Evolutionary conservation across 2,113 vertebrate species (phyloP), one percentile per base, ranked within the genome.

Genomic region (Oncorhynchus gorbuscha): DNA sequence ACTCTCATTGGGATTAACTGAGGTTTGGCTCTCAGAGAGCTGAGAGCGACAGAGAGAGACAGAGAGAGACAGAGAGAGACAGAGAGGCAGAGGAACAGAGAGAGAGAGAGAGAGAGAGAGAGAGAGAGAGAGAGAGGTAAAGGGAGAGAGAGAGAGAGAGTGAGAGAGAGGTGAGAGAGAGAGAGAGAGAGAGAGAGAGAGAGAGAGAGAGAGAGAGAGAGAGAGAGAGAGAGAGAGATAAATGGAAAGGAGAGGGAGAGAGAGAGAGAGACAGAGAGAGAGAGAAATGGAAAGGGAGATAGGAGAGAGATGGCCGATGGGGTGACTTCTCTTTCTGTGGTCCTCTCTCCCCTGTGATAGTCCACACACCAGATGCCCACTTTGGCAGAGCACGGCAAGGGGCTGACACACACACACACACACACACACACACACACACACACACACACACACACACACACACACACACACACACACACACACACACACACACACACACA

Each of bases 331-430:
- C 1, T 68, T 61, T 79, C 74, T 77, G 72, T 73, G 71, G 35
- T 28, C 74, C 64, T 67, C 75, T 81, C 75, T 80, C 81, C 77
- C 80, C 77, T 73, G 81, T 86, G 83, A 83, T 80, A 69, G 80
- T 86, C 81, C 79, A 81, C 81, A 74, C 81, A 90, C 82, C 90
- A 91, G 90, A 91, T 91, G 90, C 83, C 89, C 85, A 87, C 81
- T 86, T 91, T 91, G 88, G 88, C 85, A 89, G 65, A 59, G 16
- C 83, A 69, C 79, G 72, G 45, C 71, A 48, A 72, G 76, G 78
- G 49, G 61, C n/a, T n/a, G n/a, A n/a, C n/a, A n/a, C n/a, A n/a
- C n/a, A n/a, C 75, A 26, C 67, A 83, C 2, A 4, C 26, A 48
- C 59, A 51, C 39, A 4, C 48, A 51, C 73, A 28, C 73, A 28